Evolutionary conservation across 2,797 vertebrate species (phyloP).

Genomic region (Austrolebias charrua): DNA sequence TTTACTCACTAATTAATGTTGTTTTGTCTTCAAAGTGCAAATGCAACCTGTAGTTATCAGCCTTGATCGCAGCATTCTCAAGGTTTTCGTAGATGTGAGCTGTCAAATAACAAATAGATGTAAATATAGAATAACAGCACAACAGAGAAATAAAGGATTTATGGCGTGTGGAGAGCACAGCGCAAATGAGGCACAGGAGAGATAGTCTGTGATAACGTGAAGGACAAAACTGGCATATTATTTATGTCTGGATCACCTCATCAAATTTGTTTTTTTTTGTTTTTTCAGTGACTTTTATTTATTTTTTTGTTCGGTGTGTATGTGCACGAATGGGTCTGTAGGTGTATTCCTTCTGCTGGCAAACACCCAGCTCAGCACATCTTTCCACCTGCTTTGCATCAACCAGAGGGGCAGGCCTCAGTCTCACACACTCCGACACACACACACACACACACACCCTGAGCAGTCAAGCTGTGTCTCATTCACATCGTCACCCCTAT

Average conservation of each 20-base stretch:
- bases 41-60: constrained; percentile 63
- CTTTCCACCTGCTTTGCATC: constrained; percentile 63
- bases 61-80: constrained; percentile 71
- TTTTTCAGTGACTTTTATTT: constrained; percentile 18
- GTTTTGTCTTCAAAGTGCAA: constrained; percentile 76
- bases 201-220: constrained; percentile 61
- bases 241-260: constrained; percentile 50
- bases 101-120: constrained; percentile 66
- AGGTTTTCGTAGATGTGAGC: constrained; percentile 72
- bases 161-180: constrained; percentile 45
- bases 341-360: constrained; percentile 48
- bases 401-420: constrained; percentile 48
- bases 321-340: constrained; percentile 23
- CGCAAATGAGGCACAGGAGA: constrained; percentile 72
- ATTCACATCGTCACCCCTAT: constrained; percentile 65
- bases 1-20: constrained; percentile 73
- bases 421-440: constrained; percentile 15
- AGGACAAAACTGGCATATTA: constrained; percentile 69
- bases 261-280: constrained; percentile 32
- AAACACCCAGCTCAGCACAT: constrained; percentile 47
- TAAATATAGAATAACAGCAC: constrained; percentile 74
- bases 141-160: constrained; percentile 67
- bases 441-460: constrained; percentile 28
- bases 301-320: constrained; percentile 7
- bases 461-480: constrained; percentile 51